Evolutionary conservation across 30 jellyfish, hydroid and myxozoan species (phyloP).

Genomic region (Chironex yamaguchii): DNA sequence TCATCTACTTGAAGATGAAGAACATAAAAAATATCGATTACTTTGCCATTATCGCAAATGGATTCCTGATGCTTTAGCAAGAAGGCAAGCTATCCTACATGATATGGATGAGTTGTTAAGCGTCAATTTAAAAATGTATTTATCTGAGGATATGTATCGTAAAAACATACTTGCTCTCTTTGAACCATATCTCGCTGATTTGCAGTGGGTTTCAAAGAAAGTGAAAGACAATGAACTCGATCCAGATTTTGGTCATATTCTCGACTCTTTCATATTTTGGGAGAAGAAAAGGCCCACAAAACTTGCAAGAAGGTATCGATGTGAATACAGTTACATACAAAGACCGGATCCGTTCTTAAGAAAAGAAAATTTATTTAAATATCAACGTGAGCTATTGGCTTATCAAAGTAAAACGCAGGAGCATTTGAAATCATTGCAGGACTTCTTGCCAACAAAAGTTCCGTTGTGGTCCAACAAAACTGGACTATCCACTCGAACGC

Average conservation of each 20-base stretch:
- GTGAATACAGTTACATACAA: constrained; percentile 66
- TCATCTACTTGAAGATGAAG: constrained; percentile 89
- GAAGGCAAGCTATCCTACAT: constrained; percentile 34
- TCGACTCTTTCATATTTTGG: constrained; percentile 65
- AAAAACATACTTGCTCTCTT: background rate
- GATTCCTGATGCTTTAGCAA: constrained; percentile 80
- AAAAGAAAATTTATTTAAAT: constrained; percentile 44
- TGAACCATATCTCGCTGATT: constrained; percentile 12
- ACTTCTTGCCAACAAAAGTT: constrained; percentile 65
- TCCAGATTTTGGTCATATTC: constrained; percentile 58
- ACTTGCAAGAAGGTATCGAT: constrained; percentile 39
- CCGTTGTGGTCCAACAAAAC: constrained; percentile 77
- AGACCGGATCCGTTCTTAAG: constrained; percentile 79
- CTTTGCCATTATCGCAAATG: constrained; percentile 74
- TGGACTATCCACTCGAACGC: constrained; percentile 77
- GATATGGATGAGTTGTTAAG: constrained; percentile 55
- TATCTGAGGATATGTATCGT: background rate
- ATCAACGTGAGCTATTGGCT: constrained; percentile 49
- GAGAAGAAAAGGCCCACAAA: constrained; percentile 74
- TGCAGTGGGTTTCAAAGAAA: constrained; percentile 23
- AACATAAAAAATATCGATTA: constrained; percentile 83
- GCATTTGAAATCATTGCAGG: constrained; percentile 37
- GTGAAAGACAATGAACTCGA: constrained; percentile 66
- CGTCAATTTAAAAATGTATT: constrained; percentile 45
- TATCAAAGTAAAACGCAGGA: constrained; percentile 50